A percentile compares a stretch with the other conserved stretches of the same genome.
phyloP scores from a whole-genome alignment of 1,140 invertebrate species.

The Antheraea pernyi region DNA sequence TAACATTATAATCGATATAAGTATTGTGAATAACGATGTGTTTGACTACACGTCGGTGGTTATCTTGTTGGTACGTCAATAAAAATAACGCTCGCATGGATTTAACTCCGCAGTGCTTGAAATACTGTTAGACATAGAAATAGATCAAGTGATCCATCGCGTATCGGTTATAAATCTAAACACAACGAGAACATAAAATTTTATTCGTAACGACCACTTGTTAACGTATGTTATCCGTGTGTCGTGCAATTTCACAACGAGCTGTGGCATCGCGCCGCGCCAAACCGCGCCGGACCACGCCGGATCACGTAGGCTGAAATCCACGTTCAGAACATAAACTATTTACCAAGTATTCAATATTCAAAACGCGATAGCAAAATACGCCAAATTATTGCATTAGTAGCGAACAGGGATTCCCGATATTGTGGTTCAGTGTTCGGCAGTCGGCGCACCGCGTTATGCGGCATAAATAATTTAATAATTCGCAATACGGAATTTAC shows the following conservation, averaged over 20 bases:
- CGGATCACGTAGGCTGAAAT: slow-evolving; percentile 75
- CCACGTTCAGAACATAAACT: slow-evolving; percentile 75
- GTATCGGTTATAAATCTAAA: slow-evolving; percentile 61
- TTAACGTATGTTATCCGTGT: slow-evolving; percentile 65
- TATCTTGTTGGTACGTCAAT: background rate
- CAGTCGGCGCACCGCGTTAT: slow-evolving; percentile 65
- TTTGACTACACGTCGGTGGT: background rate
- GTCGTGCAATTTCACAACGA: slow-evolving; percentile 70
- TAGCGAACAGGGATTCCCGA: slow-evolving; percentile 76
- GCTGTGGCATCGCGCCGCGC: slow-evolving; percentile 24
- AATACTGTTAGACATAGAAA: slow-evolving; percentile 23
- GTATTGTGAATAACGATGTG: background rate
- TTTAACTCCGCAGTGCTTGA: slow-evolving; percentile 16
- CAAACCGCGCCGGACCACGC: slow-evolving; percentile 26
- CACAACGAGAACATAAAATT: slow-evolving; percentile 65
- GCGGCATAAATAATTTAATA: slow-evolving; percentile 79
- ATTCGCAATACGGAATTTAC: slow-evolving; percentile 79
- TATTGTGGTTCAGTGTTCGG: slow-evolving; percentile 76
- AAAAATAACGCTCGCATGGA: background rate
- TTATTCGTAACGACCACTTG: slow-evolving; percentile 64
- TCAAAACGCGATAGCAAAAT: slow-evolving; percentile 78
- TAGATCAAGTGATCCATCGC: slow-evolving; percentile 48
- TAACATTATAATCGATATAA: slow-evolving; percentile 39
- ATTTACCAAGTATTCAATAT: slow-evolving; percentile 77
- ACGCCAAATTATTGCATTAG: slow-evolving; percentile 79